Conservation (phyloP, 1,140 invertebrate genomes). For the Drusus annulatus region DNA sequence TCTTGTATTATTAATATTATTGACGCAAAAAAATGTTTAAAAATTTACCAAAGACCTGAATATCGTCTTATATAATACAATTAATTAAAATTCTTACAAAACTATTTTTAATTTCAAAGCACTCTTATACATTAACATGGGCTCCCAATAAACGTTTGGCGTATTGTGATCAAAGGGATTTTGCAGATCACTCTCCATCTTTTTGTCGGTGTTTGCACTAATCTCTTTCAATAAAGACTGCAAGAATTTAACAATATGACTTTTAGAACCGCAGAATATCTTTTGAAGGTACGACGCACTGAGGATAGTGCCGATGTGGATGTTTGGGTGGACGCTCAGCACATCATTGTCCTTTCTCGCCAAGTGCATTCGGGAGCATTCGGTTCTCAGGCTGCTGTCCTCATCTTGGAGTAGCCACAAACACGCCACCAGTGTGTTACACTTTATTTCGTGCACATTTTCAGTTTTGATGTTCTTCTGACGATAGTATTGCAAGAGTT, state of each 20-base stretch:
- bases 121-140: conserved; percentile 34
- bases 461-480: not conserved
- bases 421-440: conserved; percentile 63
- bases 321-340: conserved; percentile 61
- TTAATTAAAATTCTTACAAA: not conserved
- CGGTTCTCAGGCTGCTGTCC: conserved; percentile 65
- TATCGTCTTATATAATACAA: too few relatives aligned
- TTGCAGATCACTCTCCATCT: conserved; percentile 26
- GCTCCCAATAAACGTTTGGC: conserved; percentile 55
- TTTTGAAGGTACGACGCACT: conserved; percentile 60
- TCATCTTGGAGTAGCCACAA: conserved; percentile 68
- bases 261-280: conserved; percentile 58
- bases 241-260: conserved; percentile 38
- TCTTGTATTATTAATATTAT: too few relatives aligned
- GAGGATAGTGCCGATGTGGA: conserved; percentile 64
- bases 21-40: too few relatives aligned
- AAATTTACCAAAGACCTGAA: too few relatives aligned
- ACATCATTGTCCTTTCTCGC: conserved; percentile 52
- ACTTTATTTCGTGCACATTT: conserved; percentile 60
- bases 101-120: conserved; percentile 5
- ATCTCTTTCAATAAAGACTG: conserved; percentile 33
- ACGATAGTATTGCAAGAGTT: conserved; percentile 58
- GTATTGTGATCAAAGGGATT: conserved; percentile 56
- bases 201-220: not conserved
- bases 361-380: conserved; percentile 62